A percentile compares a stretch with the other conserved stretches of the same genome.
Evolutionary conservation across 2,797 vertebrate species (phyloP).

Genomic region (Nannoperca australis): DNA sequence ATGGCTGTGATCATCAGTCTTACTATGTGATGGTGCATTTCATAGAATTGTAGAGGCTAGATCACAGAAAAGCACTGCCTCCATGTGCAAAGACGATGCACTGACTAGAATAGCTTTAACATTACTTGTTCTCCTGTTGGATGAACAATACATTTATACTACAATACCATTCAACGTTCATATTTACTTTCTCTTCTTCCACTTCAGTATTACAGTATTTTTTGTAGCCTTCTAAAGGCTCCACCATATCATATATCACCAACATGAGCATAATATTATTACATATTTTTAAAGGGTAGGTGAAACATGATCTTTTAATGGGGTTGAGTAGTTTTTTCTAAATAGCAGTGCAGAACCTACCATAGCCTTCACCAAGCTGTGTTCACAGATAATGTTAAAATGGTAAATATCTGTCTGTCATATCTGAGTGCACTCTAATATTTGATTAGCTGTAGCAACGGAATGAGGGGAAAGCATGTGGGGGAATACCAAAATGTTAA

Average conservation of each 20-base stretch:
- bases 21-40: neutral
- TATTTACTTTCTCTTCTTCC: neutral
- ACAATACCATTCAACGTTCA: neutral
- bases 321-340: neutral
- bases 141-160: neutral
- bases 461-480: slow-evolving; percentile 17
- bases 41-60: neutral
- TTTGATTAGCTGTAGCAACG: slow-evolving; percentile 48
- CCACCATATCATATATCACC: too few relatives aligned
- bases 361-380: neutral
- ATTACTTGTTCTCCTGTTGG: neutral
- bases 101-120: too few relatives aligned
- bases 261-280: neutral
- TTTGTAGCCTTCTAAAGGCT: slow-evolving; percentile 4
- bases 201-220: neutral
- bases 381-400: slow-evolving; percentile 27
- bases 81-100: slow-evolving; percentile 1
- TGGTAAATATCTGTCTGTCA: slow-evolving; percentile 20
- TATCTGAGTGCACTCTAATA: slow-evolving; percentile 43
- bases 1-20: slow-evolving; percentile 1
- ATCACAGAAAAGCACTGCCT: neutral
- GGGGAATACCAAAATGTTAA: slow-evolving; percentile 29
- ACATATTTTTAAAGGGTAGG: neutral
- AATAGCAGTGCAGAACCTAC: neutral
- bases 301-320: neutral